Base-by-base conservation (phyloP, 2,888 invertebrate genomes). In the Nineta flava region DNA sequence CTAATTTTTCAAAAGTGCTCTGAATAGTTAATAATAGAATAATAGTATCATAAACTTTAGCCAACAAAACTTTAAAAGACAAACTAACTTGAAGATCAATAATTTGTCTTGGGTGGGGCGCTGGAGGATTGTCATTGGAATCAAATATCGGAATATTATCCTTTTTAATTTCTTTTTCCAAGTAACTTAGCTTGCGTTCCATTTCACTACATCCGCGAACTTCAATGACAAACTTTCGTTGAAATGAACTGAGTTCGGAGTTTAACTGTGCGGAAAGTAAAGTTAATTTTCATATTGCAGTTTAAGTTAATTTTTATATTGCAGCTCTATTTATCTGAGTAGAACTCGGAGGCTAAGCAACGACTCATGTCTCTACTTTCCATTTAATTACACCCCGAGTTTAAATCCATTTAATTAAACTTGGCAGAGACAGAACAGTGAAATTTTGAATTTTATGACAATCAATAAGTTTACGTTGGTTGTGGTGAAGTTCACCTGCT, bases 101-200 rank as follows among this genome's bases (percentile, higher is more conserved):
- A 96, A 99, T 97, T 73, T 99, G 97, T 55, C 95, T 76, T 0
- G 97, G 96, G 61, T 95, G 93, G 0, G 99, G 99, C 13, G 97
- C 97, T 69, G 97, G 96, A 0, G 97, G 97, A 63, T 92, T 94
- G 66, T 99, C 97, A 4, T 96, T 96, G 0, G 95, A 95, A 65
- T 96, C 95, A 62, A 94, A 69, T 91, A 99, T 96, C 1, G 95
- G 95, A 61, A 99, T 96, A 2, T 81, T 90, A 67, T 96, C 96
- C 59, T 91, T 92, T 57, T 91, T 86, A 59, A 97, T 93, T 71
- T 99, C 97, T 62, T 93, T 93, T 68, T 99, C 97, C 62, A 97
- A 71, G 64, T 93, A 99, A 9, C 96, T 82, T 21, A 96, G 75
- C 67, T 95, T 96, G 52, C 96, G 77, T 70, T 96, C 95, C 97